These are phyloP conservation scores for Ispidina picta DNA, from an alignment of 2,797 vertebrate species.

Conservation along the genomic window DNA sequence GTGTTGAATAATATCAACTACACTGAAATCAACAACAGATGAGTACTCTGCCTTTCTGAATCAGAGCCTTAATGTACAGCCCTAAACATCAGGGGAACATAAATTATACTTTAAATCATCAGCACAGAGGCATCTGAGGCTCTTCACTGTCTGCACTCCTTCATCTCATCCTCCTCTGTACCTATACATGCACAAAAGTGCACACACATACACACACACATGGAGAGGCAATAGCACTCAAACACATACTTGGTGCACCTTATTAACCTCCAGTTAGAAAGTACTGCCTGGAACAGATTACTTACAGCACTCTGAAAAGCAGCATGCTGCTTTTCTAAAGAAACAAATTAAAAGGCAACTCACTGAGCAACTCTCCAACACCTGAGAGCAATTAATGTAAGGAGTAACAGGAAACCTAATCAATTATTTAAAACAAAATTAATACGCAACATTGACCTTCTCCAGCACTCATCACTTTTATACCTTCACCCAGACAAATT, in stretches of 20 bases:
- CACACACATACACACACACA: fast-evolving
- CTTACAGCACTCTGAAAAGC: conserved; percentile 46
- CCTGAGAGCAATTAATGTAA: conserved; percentile 81
- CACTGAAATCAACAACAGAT: neutral
- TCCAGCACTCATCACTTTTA: conserved; percentile 68
- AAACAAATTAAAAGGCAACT: conserved; percentile 75
- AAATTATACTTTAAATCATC: neutral
- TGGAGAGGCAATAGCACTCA: neutral
- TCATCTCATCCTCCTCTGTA: neutral
- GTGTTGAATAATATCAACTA: neutral
- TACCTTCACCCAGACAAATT: conserved; percentile 67
- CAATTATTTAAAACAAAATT: conserved; percentile 83
- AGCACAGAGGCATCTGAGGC: neutral
- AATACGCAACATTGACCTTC: conserved; percentile 79
- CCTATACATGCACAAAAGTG: fast-evolving
- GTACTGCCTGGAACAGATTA: neutral
- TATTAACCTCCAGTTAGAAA: conserved; percentile 68
- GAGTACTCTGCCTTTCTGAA: neutral
- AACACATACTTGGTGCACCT: neutral
- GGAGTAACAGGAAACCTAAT: conserved; percentile 77
- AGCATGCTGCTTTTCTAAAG: conserved; percentile 50
- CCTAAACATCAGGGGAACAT: neutral
- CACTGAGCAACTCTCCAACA: conserved; percentile 71
- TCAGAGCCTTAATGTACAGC: neutral
- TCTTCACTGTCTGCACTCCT: neutral